These are phyloP conservation scores for Phasianus colchicus DNA, from an alignment of 2,113 vertebrate genomes.

Conservation along the genomic window DNA sequence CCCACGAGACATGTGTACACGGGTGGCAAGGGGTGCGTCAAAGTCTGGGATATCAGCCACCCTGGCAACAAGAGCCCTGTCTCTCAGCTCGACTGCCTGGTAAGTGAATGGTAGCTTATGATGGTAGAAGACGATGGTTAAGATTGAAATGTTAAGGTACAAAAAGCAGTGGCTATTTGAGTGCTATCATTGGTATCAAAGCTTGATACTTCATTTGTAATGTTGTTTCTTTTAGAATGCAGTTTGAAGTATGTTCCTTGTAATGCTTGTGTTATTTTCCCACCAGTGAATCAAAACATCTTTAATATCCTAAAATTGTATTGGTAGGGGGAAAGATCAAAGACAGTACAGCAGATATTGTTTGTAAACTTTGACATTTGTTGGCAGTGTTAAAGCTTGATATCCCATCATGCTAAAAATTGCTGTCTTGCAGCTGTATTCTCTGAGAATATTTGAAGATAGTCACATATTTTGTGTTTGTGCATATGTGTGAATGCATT, in stretches of 20 bases:
- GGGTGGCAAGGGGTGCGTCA: conserved; percentile 86
- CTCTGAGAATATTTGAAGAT: neutral
- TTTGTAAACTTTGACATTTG: conserved; percentile 15
- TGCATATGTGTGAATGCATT: neutral
- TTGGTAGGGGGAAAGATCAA: neutral
- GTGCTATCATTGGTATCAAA: neutral
- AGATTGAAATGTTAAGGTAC: neutral
- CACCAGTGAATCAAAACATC: neutral
- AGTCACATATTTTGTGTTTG: neutral
- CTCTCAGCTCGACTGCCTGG: conserved; percentile 87
- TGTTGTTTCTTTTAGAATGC: neutral
- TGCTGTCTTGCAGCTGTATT: neutral
- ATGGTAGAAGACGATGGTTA: neutral
- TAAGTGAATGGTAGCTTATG: conserved; percentile 10
- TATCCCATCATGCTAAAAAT: conserved; percentile 17
- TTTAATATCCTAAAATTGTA: neutral
- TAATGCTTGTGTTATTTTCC: neutral
- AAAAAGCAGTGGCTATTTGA: neutral
- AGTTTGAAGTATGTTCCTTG: neutral
- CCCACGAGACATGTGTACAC: conserved; percentile 86
- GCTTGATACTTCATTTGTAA: neutral
- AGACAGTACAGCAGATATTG: neutral
- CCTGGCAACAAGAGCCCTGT: conserved; percentile 88
- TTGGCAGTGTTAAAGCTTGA: neutral
- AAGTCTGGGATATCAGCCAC: conserved; percentile 88